Evolutionary conservation across 2,113 vertebrate species (phyloP).

Genomic region (Athene cunicularia): DNA sequence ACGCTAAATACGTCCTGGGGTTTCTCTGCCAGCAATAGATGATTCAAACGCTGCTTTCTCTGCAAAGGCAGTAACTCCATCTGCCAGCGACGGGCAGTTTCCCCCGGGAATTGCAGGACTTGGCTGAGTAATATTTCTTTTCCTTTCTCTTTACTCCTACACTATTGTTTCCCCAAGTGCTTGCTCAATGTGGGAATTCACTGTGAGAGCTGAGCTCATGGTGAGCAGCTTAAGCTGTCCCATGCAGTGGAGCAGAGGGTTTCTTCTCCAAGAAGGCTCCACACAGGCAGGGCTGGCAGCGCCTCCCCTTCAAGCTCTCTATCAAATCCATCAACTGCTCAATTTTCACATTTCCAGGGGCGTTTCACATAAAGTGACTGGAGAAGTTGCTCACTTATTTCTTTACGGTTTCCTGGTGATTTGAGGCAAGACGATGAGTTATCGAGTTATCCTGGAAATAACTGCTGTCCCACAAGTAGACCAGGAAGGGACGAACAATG

Average conservation of each 20-base stretch:
- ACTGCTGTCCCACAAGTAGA: slow-evolving; percentile 7
- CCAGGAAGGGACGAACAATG: slow-evolving; percentile 62
- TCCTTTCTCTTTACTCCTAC: slow-evolving; percentile 15
- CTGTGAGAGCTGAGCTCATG: background rate
- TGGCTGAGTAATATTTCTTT: background rate
- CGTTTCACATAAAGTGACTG: rapidly evolving
- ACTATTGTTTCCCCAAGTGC: background rate
- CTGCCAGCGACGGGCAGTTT: background rate
- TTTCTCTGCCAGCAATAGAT: background rate
- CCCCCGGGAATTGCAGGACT: background rate
- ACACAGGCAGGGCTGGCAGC: background rate
- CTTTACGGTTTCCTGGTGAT: background rate
- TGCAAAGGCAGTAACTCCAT: rapidly evolving
- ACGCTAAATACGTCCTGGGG: rapidly evolving
- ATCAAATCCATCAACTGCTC: background rate
- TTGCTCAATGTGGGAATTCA: slow-evolving; percentile 38
- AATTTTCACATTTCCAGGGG: background rate
- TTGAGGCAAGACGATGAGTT: slow-evolving; percentile 47
- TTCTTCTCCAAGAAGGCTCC: background rate
- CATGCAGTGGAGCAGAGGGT: rapidly evolving
- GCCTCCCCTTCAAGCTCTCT: background rate
- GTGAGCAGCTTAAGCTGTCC: background rate
- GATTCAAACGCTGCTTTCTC: background rate
- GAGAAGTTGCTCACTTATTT: background rate
- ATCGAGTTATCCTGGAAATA: slow-evolving; percentile 32